phyloP scores from a whole-genome alignment of 2,797 vertebrate genomes.

The Tapirus indicus region DNA sequence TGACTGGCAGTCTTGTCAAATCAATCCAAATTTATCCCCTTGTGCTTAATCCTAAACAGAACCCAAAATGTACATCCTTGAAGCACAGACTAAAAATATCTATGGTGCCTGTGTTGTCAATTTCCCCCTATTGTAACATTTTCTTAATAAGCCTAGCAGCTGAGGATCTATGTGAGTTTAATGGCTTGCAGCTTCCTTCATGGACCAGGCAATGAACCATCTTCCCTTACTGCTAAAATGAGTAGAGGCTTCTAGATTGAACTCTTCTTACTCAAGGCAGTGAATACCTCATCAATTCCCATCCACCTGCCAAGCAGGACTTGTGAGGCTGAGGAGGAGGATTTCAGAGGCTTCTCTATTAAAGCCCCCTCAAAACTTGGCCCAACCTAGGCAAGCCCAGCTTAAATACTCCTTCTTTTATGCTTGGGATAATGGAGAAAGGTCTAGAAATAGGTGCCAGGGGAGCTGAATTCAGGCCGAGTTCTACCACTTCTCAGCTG shows the following conservation, averaged over 20 bases:
- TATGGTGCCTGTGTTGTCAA: constrained; percentile 70
- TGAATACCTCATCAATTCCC: background rate
- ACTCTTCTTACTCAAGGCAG: constrained; percentile 46
- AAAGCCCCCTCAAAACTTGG: background rate
- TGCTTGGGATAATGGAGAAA: background rate
- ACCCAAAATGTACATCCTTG: constrained; percentile 70
- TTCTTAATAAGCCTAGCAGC: constrained; percentile 80
- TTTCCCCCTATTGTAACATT: constrained; percentile 82
- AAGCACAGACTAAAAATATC: constrained; percentile 79
- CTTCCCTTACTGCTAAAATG: constrained; percentile 45
- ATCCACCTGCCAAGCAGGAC: background rate
- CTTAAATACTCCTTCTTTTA: background rate
- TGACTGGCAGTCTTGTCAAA: constrained; percentile 28
- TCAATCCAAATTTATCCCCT: constrained; percentile 39
- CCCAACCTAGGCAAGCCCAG: background rate
- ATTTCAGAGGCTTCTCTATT: constrained; percentile 21
- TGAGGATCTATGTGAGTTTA: constrained; percentile 67
- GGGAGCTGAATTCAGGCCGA: background rate
- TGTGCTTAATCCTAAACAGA: constrained; percentile 64
- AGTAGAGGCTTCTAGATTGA: constrained; percentile 39
- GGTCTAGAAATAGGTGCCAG: background rate
- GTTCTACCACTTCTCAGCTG: background rate
- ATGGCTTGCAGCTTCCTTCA: constrained; percentile 73
- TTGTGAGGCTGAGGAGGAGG: background rate
- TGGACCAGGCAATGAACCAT: constrained; percentile 43